Evolutionary conservation across 2,113 vertebrate species (phyloP).

Genomic region (Cardinalis cardinalis): DNA sequence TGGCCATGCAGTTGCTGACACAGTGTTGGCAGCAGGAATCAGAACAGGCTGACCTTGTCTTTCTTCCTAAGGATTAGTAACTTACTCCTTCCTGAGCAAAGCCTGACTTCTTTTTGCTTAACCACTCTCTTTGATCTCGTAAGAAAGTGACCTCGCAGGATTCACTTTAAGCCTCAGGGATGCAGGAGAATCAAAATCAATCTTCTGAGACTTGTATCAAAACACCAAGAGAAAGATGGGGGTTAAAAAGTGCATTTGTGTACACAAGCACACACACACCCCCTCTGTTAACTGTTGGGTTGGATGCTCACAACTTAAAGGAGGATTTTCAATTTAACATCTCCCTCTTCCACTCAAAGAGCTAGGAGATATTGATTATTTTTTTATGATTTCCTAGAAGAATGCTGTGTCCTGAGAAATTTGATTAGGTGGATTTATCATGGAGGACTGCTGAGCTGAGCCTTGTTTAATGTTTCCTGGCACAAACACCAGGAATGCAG

Average conservation of each 20-base stretch:
- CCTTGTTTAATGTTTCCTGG: not conserved
- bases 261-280: not conserved
- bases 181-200: not conserved
- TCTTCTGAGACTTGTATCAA: not conserved
- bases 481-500: not conserved
- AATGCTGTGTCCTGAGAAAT: not conserved
- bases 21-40: not conserved
- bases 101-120: not conserved
- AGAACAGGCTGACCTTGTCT: not conserved
- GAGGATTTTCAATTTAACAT: not conserved
- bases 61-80: not conserved
- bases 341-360: not conserved
- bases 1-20: not conserved
- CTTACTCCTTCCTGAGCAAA: not conserved
- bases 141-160: not conserved
- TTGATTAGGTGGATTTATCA: not conserved
- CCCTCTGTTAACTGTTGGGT: not conserved
- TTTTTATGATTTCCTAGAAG: constrained; percentile 2
- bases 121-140: not conserved
- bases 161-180: not conserved
- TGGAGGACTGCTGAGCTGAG: not conserved
- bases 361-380: not conserved
- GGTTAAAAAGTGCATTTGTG: not conserved
- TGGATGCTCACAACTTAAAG: not conserved
- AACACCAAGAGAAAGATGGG: not conserved